These are phyloP conservation scores for Chaenodraco wilsoni DNA, from an alignment of 2,797 vertebrate species.

Conservation along the genomic window DNA sequence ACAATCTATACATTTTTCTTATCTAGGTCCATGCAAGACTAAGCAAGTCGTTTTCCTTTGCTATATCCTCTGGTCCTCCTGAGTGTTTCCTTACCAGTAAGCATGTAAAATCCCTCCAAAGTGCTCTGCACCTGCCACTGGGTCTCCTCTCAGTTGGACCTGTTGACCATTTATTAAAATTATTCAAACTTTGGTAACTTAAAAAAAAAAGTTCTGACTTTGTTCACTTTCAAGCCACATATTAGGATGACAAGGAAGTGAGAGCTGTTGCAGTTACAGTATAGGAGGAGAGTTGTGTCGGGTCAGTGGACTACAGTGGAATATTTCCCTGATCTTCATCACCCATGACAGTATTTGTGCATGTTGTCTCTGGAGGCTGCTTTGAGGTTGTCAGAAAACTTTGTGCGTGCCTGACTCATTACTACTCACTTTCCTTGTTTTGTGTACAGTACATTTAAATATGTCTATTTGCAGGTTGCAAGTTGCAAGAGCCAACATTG, in stretches of 20 bases:
- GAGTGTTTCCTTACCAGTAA: neutral
- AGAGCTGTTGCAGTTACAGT: neutral
- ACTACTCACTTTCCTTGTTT: conserved; percentile 4
- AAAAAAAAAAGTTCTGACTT: neutral
- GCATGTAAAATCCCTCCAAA: conserved; percentile 17
- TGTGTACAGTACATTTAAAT: neutral
- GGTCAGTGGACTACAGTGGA: neutral
- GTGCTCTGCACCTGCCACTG: conserved; percentile 10
- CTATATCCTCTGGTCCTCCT: conserved; percentile 7
- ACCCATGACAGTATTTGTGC: conserved; percentile 11
- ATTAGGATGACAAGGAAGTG: neutral
- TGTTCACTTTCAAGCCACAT: conserved; percentile 1
- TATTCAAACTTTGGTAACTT: neutral
- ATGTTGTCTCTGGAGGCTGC: conserved; percentile 11
- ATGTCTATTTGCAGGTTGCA: neutral
- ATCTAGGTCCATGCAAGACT: neutral
- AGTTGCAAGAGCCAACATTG: conserved; percentile 6
- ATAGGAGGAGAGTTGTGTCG: neutral
- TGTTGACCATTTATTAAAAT: neutral
- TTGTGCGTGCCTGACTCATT: conserved; percentile 4
- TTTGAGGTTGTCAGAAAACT: conserved; percentile 26
- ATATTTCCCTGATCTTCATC: neutral
- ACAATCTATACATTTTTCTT: neutral
- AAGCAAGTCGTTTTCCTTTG: neutral
- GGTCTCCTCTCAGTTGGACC: conserved; percentile 17